Conservation (phyloP, 1,140 invertebrate species). For the Ctenoplectra terminalis region DNA sequence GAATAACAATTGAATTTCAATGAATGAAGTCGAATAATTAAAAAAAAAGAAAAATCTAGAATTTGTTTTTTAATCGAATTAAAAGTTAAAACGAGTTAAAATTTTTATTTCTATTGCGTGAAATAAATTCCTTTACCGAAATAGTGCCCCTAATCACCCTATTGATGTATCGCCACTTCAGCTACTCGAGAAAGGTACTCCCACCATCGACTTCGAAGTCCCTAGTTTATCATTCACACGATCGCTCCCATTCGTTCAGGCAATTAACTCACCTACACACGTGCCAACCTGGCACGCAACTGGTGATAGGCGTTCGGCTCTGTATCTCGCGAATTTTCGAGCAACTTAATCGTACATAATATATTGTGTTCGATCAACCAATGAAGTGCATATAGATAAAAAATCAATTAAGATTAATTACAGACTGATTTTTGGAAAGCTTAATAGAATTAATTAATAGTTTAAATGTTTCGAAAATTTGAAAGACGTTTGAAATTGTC, state of each 20-base stretch:
- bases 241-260: constrained; percentile 46
- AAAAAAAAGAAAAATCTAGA: too few relatives aligned
- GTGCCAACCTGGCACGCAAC: constrained; percentile 25
- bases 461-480: too few relatives aligned
- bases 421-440: too few relatives aligned
- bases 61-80: too few relatives aligned
- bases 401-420: neutral
- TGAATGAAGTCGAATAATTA: too few relatives aligned
- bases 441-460: too few relatives aligned
- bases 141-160: neutral
- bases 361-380: neutral
- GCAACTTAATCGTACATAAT: too few relatives aligned
- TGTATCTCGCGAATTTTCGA: constrained; percentile 21
- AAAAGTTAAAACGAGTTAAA: too few relatives aligned
- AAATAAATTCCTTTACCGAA: too few relatives aligned
- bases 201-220: constrained; percentile 18
- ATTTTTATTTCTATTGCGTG: neutral
- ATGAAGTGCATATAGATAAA: neutral
- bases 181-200: constrained; percentile 5
- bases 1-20: too few relatives aligned
- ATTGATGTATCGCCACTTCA: neutral
- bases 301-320: constrained; percentile 2
- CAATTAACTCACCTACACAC: constrained; percentile 48
- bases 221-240: constrained; percentile 46
- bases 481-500: too few relatives aligned